A percentile compares a stretch with the other conserved stretches of the same genome.
Evolutionary conservation across 2,113 vertebrate genomes (phyloP).

Genomic region (Odontophorus gujanensis): DNA sequence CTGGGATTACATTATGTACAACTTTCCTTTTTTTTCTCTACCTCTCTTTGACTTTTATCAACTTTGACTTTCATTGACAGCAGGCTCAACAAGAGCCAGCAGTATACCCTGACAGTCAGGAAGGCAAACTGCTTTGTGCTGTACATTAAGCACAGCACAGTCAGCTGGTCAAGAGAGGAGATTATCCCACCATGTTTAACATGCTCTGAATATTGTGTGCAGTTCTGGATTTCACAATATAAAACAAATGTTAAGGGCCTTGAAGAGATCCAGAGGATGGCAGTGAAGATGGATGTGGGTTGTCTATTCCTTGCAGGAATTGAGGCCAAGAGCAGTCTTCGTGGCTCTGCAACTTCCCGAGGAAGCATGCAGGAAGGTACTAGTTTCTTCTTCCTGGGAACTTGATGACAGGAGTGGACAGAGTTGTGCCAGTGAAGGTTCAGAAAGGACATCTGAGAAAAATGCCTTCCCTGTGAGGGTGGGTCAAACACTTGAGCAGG

Average conservation of each 20-base stretch:
- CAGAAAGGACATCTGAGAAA: neutral
- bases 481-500: neutral
- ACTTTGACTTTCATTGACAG: neutral
- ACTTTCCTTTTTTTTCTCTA: neutral
- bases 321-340: neutral
- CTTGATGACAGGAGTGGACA: no score
- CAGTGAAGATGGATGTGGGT: neutral
- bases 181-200: neutral
- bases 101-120: neutral
- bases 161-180: neutral
- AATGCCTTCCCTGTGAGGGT: neutral
- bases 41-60: neutral
- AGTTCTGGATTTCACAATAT: neutral
- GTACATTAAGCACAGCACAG: neutral
- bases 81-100: neutral
- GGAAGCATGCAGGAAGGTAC: neutral
- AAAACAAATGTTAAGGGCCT: neutral
- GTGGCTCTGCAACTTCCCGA: neutral
- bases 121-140: neutral
- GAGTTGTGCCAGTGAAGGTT: neutral
- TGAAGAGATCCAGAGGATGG: neutral
- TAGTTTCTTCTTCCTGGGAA: neutral
- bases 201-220: neutral
- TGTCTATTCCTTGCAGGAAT: neutral
- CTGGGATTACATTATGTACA: accelerated